Percentiles rank a stretch among this genome's conserved stretches.
phyloP scores from a whole-genome alignment of 2,888 invertebrate species.

The Drosophila greeni region DNA sequence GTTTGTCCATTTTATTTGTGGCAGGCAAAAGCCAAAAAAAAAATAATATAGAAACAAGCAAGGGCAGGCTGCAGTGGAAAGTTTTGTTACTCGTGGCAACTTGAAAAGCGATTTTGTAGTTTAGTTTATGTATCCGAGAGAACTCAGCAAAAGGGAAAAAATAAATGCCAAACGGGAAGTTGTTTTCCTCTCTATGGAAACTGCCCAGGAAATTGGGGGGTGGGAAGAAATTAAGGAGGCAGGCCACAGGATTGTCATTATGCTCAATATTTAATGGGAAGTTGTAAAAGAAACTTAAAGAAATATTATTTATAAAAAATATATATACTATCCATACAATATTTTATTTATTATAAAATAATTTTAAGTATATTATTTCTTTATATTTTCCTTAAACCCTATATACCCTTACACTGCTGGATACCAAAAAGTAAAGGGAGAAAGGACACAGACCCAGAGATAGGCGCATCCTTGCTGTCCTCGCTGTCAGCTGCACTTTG shows the following conservation, averaged over 20 bases:
- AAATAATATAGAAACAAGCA: background rate
- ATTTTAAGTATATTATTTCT: background rate
- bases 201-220: background rate
- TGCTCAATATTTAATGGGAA: background rate
- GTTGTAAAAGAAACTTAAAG: background rate
- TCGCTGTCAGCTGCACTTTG: constrained; percentile 43
- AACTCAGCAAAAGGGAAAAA: background rate
- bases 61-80: constrained; percentile 5
- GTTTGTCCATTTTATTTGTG: constrained; percentile 52
- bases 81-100: constrained; percentile 36
- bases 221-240: too few species aligned
- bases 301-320: background rate
- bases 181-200: constrained; percentile 24
- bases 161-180: constrained; percentile 24
- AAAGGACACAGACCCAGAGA: constrained; percentile 3
- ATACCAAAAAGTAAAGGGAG: constrained; percentile 6
- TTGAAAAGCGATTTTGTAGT: constrained; percentile 60
- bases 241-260: background rate
- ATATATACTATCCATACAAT: background rate
- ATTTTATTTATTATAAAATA: too few species aligned
- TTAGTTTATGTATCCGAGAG: constrained; percentile 56
- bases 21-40: constrained; percentile 18
- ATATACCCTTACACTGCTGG: background rate
- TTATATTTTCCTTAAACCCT: background rate
- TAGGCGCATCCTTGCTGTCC: constrained; percentile 37